Percentiles rank a stretch among this genome's conserved stretches.
Conservation (phyloP, 92 coral and sea anemone genomes). For the Micromussa lordhowensis region DNA sequence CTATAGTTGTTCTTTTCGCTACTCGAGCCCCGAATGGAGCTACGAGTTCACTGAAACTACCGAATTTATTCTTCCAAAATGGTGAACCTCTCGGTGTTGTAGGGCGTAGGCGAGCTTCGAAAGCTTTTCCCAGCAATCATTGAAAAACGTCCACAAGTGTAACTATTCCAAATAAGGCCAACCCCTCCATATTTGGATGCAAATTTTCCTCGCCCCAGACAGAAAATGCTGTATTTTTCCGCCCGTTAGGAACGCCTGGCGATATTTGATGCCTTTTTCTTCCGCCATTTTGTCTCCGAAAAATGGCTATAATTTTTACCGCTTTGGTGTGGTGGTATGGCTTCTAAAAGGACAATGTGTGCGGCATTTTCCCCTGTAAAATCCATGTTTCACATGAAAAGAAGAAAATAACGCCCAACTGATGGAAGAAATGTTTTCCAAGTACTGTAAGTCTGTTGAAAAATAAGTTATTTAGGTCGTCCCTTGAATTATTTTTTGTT, state of each 20-base stretch:
- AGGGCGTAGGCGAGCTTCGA: conserved; percentile 88
- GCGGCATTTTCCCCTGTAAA: background rate
- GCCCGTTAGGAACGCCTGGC: conserved; percentile 54
- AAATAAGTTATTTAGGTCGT: background rate
- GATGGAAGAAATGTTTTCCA: too few relatives aligned
- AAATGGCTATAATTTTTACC: background rate
- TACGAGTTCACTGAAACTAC: conserved; percentile 84
- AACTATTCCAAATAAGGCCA: conserved; percentile 82
- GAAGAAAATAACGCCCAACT: background rate
- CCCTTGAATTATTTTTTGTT: background rate
- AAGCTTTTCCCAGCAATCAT: conserved; percentile 67
- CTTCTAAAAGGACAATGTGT: background rate
- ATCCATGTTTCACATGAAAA: background rate
- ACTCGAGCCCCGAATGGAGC: conserved; percentile 99
- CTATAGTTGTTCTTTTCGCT: conserved; percentile 78
- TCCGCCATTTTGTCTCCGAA: conserved; percentile 50
- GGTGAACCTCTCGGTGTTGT: conserved; percentile 78
- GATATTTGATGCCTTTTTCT: conserved; percentile 39
- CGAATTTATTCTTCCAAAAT: conserved; percentile 86
- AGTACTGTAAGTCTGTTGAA: background rate
- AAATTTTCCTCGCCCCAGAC: conserved; percentile 48
- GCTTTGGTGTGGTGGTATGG: conserved; percentile 17
- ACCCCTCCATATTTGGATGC: conserved; percentile 81
- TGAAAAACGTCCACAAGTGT: conserved; percentile 81
- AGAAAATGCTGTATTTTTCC: conserved; percentile 5